Conservation (phyloP, 2,888 invertebrate species). For the Monopis laevigella region DNA sequence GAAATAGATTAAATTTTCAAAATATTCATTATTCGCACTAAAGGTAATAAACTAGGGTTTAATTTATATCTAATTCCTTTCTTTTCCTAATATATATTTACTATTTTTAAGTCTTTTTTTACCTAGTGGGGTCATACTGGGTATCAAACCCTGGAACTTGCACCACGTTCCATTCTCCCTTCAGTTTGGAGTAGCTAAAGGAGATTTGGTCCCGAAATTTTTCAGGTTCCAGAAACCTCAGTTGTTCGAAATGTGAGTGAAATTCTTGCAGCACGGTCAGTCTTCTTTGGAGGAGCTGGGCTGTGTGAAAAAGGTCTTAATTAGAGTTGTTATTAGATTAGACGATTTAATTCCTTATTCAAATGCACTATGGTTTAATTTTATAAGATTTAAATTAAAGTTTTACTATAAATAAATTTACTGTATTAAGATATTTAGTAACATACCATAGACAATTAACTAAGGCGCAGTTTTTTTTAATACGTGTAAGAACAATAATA, state of each 20-base stretch:
- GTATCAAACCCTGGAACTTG: conserved; percentile 79
- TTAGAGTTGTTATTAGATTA: too few relatives aligned
- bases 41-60: background rate
- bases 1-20: too few relatives aligned
- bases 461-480: too few relatives aligned
- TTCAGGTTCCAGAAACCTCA: conserved; percentile 78
- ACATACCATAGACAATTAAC: too few relatives aligned
- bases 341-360: too few relatives aligned
- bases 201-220: conserved; percentile 81
- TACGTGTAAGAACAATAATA: too few relatives aligned
- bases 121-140: conserved; percentile 78
- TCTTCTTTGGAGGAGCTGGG: conserved; percentile 78
- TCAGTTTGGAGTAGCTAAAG: conserved; percentile 78
- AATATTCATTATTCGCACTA: too few relatives aligned
- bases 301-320: too few relatives aligned
- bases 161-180: conserved; percentile 79
- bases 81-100: background rate
- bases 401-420: too few relatives aligned
- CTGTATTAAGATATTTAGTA: too few relatives aligned
- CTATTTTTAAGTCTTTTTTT: conserved; percentile 23
- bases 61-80: background rate
- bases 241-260: conserved; percentile 87
- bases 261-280: conserved; percentile 83
- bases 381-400: too few relatives aligned
- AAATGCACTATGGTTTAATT: too few relatives aligned